Percentiles rank a stretch among this genome's conserved stretches.
phyloP scores from a whole-genome alignment of 2,113 vertebrate genomes.

The Euleptes europaea region DNA sequence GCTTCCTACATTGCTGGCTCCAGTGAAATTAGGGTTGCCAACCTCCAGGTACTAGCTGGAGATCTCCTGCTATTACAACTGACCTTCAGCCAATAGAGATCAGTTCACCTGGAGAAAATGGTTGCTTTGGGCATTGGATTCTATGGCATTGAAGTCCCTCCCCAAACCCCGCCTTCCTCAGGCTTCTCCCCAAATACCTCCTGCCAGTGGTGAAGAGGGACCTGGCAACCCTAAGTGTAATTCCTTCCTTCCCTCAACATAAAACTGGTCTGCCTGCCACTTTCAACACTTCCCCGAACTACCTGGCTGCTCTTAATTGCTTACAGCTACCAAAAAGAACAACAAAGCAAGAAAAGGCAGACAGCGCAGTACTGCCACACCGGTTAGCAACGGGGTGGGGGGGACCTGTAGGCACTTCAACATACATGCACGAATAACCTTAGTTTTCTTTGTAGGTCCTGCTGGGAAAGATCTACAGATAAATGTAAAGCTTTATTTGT shows the following conservation, averaged over 20 bases:
- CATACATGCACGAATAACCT: background rate
- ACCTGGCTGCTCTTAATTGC: background rate
- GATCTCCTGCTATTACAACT: too few relatives aligned
- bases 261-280: background rate
- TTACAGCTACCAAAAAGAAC: background rate
- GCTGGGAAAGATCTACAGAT: background rate
- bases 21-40: too few relatives aligned
- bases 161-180: too few relatives aligned
- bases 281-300: background rate
- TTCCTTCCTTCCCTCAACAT: background rate
- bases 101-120: too few relatives aligned
- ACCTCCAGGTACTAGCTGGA: too few relatives aligned
- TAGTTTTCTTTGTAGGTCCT: background rate
- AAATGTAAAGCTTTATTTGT: background rate
- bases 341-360: background rate
- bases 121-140: too few relatives aligned
- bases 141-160: too few relatives aligned
- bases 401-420: background rate
- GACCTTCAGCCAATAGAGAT: too few relatives aligned
- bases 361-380: background rate
- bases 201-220: too few relatives aligned
- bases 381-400: background rate
- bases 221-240: too few relatives aligned
- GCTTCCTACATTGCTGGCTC: background rate
- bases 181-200: too few relatives aligned